Base-by-base conservation (phyloP, 2,113 vertebrate genomes). In the Plectropomus leopardus region DNA sequence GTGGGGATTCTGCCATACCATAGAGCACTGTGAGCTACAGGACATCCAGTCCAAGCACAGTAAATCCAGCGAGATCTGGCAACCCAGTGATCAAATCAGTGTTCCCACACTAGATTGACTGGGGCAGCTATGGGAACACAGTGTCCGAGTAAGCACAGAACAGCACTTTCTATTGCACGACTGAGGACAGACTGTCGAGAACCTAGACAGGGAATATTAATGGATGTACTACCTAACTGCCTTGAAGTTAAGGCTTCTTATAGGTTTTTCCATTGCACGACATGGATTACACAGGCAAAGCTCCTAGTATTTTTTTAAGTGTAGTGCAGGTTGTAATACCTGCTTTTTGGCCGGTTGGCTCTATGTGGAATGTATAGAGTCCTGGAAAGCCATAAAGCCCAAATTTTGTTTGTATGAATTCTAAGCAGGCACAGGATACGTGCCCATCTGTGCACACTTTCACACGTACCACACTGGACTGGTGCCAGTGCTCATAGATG, bases 11-110 rank as follows among this genome's bases (percentile, higher is more conserved):
- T 80, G 77, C 57, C 79, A 88, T 82, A 75, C 77, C 32, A 70
- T 66, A 61, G 70, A 83, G 82, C 61, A 65, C 72, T 75, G 76
- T 47, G 74, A 81, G 79, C 68, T 89, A 26, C 80, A 85, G 86
- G 84, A 88, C 86, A 88, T 90, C 80, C 45, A 84, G 91, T 91
- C 86, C 87, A 85, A 91, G 88, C 80, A 93, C 80, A 92, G 86
- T 88, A 90, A 93, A 93, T 91, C 90, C 85, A 82, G 76, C 79
- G 80, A 86, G 88, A 88, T 86, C 88, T 89, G 76, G 68, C 69
- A 82, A 84, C 53, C 70, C 66, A 66, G 61, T 48, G 45, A 87
- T 85, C 88, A 88, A 87, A 89, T 84, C 77, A 78, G 78, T 83
- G 82, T 87, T 91, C 87, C 86, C 86, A 89, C 61, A 88, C 80